Base-by-base conservation (phyloP, 2,797 vertebrate genomes). In the Epinephelus malabaricus region DNA sequence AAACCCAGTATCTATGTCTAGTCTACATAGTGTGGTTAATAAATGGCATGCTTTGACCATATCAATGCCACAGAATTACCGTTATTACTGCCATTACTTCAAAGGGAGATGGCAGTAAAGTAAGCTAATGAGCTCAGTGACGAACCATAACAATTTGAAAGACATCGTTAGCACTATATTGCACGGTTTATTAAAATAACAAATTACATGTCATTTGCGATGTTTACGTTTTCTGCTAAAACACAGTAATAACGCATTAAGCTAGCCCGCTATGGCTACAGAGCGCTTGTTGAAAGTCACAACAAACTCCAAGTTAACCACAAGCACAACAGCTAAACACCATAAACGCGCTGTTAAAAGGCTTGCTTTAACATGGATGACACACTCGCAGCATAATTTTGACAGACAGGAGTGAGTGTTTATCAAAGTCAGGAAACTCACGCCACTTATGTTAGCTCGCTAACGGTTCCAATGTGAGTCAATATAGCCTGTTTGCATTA, bases 241-340 rank as follows among this genome's bases (percentile, higher is more conserved):
- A 40, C 21, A 25, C 49, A 23, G 13, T 3, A 58, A 47, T 17
- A 60, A 60, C 6, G 8, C 14, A 9, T 56, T 4, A 45, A 40
- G 5, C 19, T 13, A 50, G 11, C 18, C 12, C 5, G 38, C 30
- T 65, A 6, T 30, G 14, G n/a, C 21, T 51, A 2, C 45, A 23
- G 40, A 21, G 27, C 11, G 49, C 51, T 64, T 6, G 61, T 25
- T 67, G 1, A 75, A 89, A 82, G 81, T 84, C 79, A 88, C 53
- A 90, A 83, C 79, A 86, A 84, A 87, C 79, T 86, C 70, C 13
- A 60, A 55, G 65, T 45, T 13, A 15, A 68, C 6, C 58, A 62
- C 50, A 67, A 71, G 34, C 71, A n/a, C 4, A 34, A 1, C 40
- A 51, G 6, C 50, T 34, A 13, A 9, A 12, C 15, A 40, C 3